Evolutionary conservation across 2,797 vertebrate species (phyloP).

Genomic region (Pseudochirops cupreus): DNA sequence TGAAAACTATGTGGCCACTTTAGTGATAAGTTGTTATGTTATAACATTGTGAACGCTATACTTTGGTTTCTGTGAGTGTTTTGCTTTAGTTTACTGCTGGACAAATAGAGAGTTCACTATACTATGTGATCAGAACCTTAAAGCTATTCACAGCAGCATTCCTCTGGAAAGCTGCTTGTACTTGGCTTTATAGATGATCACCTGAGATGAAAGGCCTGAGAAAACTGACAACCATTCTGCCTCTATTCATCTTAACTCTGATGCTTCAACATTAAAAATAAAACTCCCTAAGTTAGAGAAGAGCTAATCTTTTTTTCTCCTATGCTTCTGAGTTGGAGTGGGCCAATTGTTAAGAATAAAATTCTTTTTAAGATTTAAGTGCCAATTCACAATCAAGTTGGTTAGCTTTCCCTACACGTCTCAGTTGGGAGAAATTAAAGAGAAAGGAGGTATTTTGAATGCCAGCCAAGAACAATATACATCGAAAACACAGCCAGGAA

Average conservation of each 20-base stretch:
- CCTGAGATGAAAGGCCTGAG: slow-evolving; percentile 34
- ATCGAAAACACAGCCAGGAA: background rate
- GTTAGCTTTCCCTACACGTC: background rate
- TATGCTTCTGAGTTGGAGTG: background rate
- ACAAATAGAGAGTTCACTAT: too few relatives aligned
- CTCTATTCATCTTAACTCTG: background rate
- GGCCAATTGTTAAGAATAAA: background rate
- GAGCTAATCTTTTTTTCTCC: background rate
- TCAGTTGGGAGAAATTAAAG: background rate
- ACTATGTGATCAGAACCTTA: too few relatives aligned
- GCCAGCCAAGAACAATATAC: background rate
- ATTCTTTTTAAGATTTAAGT: background rate
- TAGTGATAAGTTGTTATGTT: too few relatives aligned
- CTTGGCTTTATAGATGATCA: background rate
- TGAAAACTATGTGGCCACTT: too few relatives aligned
- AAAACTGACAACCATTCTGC: background rate
- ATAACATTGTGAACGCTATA: too few relatives aligned
- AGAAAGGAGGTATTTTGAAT: background rate
- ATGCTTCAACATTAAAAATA: background rate
- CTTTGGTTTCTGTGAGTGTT: too few relatives aligned
- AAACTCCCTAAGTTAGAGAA: background rate
- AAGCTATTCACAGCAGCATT: too few relatives aligned
- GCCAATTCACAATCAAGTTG: background rate
- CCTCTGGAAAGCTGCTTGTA: too few relatives aligned
- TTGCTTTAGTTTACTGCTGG: too few relatives aligned